Evolutionary conservation across 2,797 vertebrate genomes (phyloP), one percentile per base, ranked within the genome.

Genomic region (Notolabrus celidotus): DNA sequence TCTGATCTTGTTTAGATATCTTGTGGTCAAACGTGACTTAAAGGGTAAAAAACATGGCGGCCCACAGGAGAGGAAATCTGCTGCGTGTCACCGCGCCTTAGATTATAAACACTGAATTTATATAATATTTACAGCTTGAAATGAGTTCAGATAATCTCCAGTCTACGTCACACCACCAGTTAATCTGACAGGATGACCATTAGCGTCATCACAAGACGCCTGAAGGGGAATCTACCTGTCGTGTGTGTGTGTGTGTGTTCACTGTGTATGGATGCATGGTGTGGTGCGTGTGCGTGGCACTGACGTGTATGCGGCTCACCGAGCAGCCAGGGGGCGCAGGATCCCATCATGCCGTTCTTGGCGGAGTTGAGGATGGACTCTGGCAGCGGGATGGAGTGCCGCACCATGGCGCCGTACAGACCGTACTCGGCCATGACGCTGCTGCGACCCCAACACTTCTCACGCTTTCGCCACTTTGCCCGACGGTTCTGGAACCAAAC

Each of bases 401-500:
- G 95, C 67, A 99, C 98, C 98, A 99, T 99, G 51, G 98, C 98
- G 0, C 98, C 98, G 0, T 99, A 99, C 10, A 99, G 95, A 1
- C 98, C 98, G 0, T 99, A 99, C 88, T 99, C 97, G 0, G 97
- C 97, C 98, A 99, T 99, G 54, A 99, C 97, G 1, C 97, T 99
- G 94, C 97, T 99, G 57, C 96, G 95, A 15, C 98, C 98, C 98
- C 98, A 99, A 58, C 98, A 99, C 87, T 99, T 99, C 89, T 99
- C 98, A 0, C 97, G 93, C 89, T 99, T 99, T 61, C 98, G 93
- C 98, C 98, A 99, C 65, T 99, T 99, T 15, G 97, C 98, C 4
- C 98, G 87, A 1, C 98, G 96, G 84, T 99, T 99, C 92, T 99
- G 98, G 88, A 99, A 99, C 98, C 98, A 99, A 43, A 99, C 97